Evolutionary conservation across 37 sponge, comb jelly and placozoan genomes (phyloP), one percentile per base, ranked within the genome.

Genomic region (Dysidea cf. avara): DNA sequence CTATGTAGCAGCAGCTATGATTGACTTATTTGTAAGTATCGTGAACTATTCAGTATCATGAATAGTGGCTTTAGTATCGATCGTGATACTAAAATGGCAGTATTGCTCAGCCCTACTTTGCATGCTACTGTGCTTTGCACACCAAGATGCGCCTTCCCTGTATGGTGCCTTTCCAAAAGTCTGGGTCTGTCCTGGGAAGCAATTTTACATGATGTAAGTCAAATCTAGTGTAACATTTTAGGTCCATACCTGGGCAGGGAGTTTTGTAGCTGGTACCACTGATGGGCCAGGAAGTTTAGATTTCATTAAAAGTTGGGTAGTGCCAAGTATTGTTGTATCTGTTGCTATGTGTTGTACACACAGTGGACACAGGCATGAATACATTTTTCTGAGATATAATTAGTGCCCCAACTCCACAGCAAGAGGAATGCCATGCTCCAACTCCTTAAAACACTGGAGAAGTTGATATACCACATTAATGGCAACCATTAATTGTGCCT

Each of bases 201-300:
- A n/a, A 25, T 31, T n/a, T 48, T 3, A 49, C 50, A 3, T 18
- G n/a, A 26, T 72, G 2, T 13, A 11, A 39, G 21, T 21, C 20
- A 14, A 7, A 2, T 28, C 31, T 4, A 21, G n/a, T 18, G 24
- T 28, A 48, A 14, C 22, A 17, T n/a, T 50, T n/a, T 65, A 87
- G 72, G 74, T 68, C 37, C 86, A 64, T 67, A 90, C 91, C 54
- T 90, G 91, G 91, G 91, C 86, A 21, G 66, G 77, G 33, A 69
- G 78, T 31, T 90, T 90, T 68, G 91, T 86, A 22, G 91, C 91
- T 68, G 91, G 91, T 22, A 90, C 91, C 11, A 90, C 76, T 66
- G 91, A 90, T 64, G 91, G 91, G 28, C 91, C 91, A 51, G 91
- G 91, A 36, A 82, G 77, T 37, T 90, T 90, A 53, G 53, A 85